phyloP scores from a whole-genome alignment of 1,140 invertebrate species.

The Cardiocondyla obscurior region DNA sequence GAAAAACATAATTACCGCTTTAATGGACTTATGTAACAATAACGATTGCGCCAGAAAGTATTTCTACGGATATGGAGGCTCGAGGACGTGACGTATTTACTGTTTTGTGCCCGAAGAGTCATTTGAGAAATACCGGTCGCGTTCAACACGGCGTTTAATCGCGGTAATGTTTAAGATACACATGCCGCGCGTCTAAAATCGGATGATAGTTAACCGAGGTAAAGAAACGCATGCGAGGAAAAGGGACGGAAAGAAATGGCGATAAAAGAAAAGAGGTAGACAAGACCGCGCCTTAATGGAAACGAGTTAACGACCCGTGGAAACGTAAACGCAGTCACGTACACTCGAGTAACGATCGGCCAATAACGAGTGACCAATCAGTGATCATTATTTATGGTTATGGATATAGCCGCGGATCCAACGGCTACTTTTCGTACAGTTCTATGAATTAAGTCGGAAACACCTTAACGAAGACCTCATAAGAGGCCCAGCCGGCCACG shows the following conservation, averaged over 20 bases:
- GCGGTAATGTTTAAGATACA: not conserved
- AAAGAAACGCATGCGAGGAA: not conserved
- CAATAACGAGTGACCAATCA: slow-evolving; percentile 78
- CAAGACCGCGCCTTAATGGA: slow-evolving; percentile 79
- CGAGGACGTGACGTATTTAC: not conserved
- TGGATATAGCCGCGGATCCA: slow-evolving; percentile 53
- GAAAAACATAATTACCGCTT: not conserved
- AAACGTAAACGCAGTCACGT: slow-evolving; percentile 81
- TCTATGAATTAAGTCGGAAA: slow-evolving; percentile 25
- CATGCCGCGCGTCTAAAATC: not conserved
- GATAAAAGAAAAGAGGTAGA: slow-evolving; percentile 61
- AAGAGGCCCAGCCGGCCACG: slow-evolving; percentile 23
- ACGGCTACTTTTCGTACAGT: slow-evolving; percentile 66
- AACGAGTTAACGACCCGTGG: slow-evolving; percentile 81
- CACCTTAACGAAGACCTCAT: slow-evolving; percentile 59
- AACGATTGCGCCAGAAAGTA: not conserved
- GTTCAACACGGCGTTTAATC: not conserved
- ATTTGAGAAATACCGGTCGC: not conserved
- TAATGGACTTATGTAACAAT: not conserved
- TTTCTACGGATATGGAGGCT: not conserved
- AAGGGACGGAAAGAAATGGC: slow-evolving; percentile 47
- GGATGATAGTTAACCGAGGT: not conserved
- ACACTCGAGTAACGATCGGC: slow-evolving; percentile 78
- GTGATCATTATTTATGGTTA: slow-evolving; percentile 77
- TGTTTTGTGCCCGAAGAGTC: not conserved